Evolutionary conservation across 1,140 invertebrate species (phyloP), one percentile per base, ranked within the genome.

Genomic region (Camponotus floridanus): DNA sequence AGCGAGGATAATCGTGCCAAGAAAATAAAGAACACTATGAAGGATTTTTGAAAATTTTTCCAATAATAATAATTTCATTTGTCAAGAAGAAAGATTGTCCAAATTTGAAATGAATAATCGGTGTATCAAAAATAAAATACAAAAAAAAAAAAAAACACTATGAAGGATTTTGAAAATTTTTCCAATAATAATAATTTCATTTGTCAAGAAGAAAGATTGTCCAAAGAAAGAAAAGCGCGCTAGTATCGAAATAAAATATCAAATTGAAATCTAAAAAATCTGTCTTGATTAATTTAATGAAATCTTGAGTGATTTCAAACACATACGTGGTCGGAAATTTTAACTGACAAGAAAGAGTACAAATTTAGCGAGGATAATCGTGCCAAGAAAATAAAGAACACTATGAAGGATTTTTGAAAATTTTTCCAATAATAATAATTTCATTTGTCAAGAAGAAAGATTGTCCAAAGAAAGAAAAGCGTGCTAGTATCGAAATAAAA

Each of bases 111-210:
- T n/a, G n/a, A n/a, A n/a, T n/a, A n/a, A n/a, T n/a, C n/a, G n/a
- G n/a, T n/a, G n/a, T n/a, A n/a, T n/a, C n/a, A n/a, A n/a, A n/a
- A n/a, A n/a, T n/a, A n/a, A n/a, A n/a, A n/a, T n/a, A n/a, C n/a
- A n/a, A n/a, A n/a, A n/a, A n/a, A n/a, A n/a, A n/a, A n/a, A n/a
- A n/a, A n/a, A n/a, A n/a, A n/a, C n/a, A n/a, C n/a, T n/a, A n/a
- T n/a, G 11, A 33, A 73, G 67, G 9, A 71, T 21, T 59, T 26
- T 57, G 15, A 42, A 81, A 18, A 73, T 36, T 73, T 73, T 73
- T 73, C 67, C 39, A 18, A 73, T 73, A 73, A 73, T 42, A 81
- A 81, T 71, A 71, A 81, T 61, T 73, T 59, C 18, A 15, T 21
- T n/a, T 42, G 51, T 45, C 18, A 15, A 73, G 18, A 73, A 73